Evolutionary conservation across 2,888 invertebrate species (phyloP).

Genomic region (Neoaliturus tenellus): DNA sequence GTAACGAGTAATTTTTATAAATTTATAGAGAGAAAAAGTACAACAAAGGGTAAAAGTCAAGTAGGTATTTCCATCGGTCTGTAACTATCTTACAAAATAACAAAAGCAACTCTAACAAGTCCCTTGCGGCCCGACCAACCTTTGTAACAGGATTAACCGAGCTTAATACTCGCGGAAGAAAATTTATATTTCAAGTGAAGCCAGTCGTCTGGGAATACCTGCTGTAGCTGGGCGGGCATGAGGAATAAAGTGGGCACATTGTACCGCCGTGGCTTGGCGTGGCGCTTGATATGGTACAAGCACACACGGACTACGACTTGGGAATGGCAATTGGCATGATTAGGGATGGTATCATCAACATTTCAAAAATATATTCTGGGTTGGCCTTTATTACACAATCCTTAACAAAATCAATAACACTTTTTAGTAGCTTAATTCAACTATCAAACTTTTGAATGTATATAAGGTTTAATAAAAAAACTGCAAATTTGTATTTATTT

Average conservation of each 20-base stretch:
- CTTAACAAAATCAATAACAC: too few relatives aligned
- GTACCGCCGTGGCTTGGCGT: neutral
- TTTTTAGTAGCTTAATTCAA: too few relatives aligned
- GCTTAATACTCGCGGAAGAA: constrained; percentile 11
- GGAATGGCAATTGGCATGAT: neutral
- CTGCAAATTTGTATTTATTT: too few relatives aligned
- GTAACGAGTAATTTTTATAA: too few relatives aligned
- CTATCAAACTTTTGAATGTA: too few relatives aligned
- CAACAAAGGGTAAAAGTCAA: neutral
- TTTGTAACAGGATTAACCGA: constrained; percentile 20
- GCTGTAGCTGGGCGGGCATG: neutral
- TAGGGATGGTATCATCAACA: too few relatives aligned
- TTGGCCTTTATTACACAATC: too few relatives aligned
- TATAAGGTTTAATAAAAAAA: too few relatives aligned
- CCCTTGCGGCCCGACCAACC: neutral
- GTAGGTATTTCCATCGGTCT: neutral
- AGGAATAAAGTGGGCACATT: neutral
- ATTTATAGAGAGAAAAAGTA: too few relatives aligned
- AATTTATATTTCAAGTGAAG: neutral
- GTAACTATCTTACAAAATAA: constrained; percentile 15
- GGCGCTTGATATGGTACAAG: too few relatives aligned
- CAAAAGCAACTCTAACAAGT: constrained; percentile 22
- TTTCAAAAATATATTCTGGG: too few relatives aligned
- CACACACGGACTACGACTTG: too few relatives aligned
- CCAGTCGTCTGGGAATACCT: neutral